Base-by-base conservation (phyloP, 2,797 vertebrate species). In the Bucorvus abyssinicus region DNA sequence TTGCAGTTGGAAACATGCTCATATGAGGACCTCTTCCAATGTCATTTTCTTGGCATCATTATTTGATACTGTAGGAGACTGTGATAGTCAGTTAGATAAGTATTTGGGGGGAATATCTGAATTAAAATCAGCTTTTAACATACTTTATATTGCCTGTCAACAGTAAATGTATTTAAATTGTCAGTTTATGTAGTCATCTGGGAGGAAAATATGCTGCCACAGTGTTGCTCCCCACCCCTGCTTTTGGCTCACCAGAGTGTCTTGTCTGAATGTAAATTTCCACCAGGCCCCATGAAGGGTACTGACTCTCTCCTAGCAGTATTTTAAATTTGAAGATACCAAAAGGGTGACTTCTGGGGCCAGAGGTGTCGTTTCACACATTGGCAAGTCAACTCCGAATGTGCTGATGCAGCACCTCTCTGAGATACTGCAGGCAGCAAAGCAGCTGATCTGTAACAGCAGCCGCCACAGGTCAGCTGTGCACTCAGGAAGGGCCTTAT, bases 41-140 rank as follows among this genome's bases (percentile, higher is more conserved):
- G 91, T 85, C 87, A 80, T 87, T 89, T 93, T 89, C 59, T 94
- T 94, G 96, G 91, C 95, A 94, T 52, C 79, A 8, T 84, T 61
- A 52, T 76, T 93, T 95, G 91, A 80, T 86, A 55, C 30, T 32
- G n/a, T 24, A 52, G 44, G 24, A 75, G 27, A 27, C 40, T 63
- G 57, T 70, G 87, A 78, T 40, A 92, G 93, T 87, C 67, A 67
- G 67, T 81, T 73, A 91, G 84, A 89, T 83, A 93, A 91, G 57
- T 30, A 86, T 65, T 92, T 65, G 27, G 36, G 56, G 52, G 38
- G 29, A 32, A n/a, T n/a, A 61, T 70, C 44, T 70, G 85, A 70
- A 70, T 89, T 65, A 79, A 86, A 79, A 81, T 50, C 61, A 81
- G 69, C 47, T 94, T 91, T 80, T 91, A n/a, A 36, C 32, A 73